These are phyloP conservation scores for Kradibia gibbosae DNA, from an alignment of 1,140 invertebrate genomes.

Conservation along the genomic window DNA sequence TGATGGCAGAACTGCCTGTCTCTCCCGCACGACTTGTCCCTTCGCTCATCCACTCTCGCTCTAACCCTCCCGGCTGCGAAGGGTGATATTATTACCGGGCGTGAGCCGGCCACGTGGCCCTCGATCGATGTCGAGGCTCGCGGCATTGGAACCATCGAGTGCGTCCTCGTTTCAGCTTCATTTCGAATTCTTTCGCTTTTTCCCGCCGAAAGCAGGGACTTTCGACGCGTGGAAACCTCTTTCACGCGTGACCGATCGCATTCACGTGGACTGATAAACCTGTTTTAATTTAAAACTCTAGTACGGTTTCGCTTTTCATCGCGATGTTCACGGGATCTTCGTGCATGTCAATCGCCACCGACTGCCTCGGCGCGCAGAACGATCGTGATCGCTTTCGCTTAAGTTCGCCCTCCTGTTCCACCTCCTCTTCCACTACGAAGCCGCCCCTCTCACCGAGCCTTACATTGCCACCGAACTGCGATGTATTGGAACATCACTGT, in stretches of 20 bases:
- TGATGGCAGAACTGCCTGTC: neutral
- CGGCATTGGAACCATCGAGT: neutral
- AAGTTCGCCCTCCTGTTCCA: no score
- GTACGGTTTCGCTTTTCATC: slow-evolving; percentile 44
- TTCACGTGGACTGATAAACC: slow-evolving; percentile 60
- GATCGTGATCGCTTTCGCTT: neutral
- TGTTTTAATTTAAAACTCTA: slow-evolving; percentile 65
- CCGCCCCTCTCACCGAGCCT: no score
- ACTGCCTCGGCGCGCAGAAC: no score
- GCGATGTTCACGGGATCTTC: neutral
- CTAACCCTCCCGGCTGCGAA: neutral
- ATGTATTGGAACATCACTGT: no score
- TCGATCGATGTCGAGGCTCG: neutral
- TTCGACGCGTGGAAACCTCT: neutral
- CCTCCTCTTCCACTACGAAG: neutral
- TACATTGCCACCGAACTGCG: no score
- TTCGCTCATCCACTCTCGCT: neutral
- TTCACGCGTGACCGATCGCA: slow-evolving; percentile 55
- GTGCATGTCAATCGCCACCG: neutral
- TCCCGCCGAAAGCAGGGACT: neutral
- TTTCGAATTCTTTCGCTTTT: slow-evolving; percentile 32
- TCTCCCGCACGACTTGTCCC: neutral
- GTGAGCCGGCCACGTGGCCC: slow-evolving; percentile 22
- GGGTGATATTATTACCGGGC: slow-evolving; percentile 27
- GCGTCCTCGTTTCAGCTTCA: neutral